Conservation (phyloP, 2,888 invertebrate genomes). For the Diaperis boleti region DNA sequence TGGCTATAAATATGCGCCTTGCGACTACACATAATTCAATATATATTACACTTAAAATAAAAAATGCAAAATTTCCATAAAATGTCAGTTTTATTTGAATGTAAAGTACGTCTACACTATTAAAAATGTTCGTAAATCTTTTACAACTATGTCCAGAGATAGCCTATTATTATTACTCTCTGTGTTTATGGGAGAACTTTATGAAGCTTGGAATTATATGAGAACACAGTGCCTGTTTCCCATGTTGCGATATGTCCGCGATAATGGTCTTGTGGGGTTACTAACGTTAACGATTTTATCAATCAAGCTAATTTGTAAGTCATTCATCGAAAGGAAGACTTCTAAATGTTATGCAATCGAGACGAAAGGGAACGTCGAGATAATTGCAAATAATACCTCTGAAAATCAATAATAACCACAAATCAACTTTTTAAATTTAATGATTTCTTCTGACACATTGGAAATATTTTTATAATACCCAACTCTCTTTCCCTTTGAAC, state of each 20-base stretch:
- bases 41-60: slow-evolving; percentile 45
- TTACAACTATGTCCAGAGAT: slow-evolving; percentile 49
- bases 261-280: slow-evolving; percentile 30
- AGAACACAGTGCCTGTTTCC: slow-evolving; percentile 43
- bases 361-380: slow-evolving; percentile 18
- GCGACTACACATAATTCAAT: slow-evolving; percentile 44
- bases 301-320: slow-evolving; percentile 24
- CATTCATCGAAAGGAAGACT: slow-evolving; percentile 7
- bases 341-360: slow-evolving; percentile 10
- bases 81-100: slow-evolving; percentile 49
- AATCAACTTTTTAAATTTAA: slow-evolving; percentile 35
- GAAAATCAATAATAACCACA: slow-evolving; percentile 32
- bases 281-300: slow-evolving; percentile 28
- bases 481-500: slow-evolving; percentile 27
- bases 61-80: slow-evolving; percentile 44
- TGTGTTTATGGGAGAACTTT: slow-evolving; percentile 48
- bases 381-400: slow-evolving; percentile 29
- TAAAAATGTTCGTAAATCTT: slow-evolving; percentile 51
- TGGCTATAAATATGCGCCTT: slow-evolving; percentile 32
- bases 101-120: slow-evolving; percentile 48
- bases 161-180: slow-evolving; percentile 47
- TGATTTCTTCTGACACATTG: slow-evolving; percentile 21
- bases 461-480: slow-evolving; percentile 23
- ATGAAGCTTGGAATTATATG: slow-evolving; percentile 46
- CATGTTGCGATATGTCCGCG: slow-evolving; percentile 37